phyloP scores from a whole-genome alignment of 2,113 vertebrate genomes.

The Pachycephala philippinensis region DNA sequence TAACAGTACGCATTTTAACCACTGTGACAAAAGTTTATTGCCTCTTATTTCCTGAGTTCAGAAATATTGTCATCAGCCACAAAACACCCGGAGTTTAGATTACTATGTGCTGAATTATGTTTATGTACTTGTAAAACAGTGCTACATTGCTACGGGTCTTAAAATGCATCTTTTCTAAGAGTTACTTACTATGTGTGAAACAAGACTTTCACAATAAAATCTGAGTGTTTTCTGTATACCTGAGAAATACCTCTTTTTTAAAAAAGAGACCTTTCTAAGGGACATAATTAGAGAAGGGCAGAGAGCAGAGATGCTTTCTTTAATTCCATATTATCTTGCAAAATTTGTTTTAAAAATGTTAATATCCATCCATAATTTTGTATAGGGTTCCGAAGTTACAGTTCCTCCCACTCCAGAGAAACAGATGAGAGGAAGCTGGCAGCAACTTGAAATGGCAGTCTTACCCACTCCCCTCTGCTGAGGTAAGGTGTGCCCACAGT shows the following conservation, averaged over 20 bases:
- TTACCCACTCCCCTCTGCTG: neutral
- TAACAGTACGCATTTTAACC: conserved; percentile 1
- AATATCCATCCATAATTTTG: neutral
- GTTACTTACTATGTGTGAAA: neutral
- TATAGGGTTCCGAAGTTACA: neutral
- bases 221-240: neutral
- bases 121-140: conserved; percentile 44
- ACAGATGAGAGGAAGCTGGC: neutral
- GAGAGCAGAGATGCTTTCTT: neutral
- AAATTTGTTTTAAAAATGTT: neutral
- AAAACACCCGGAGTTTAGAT: conserved; percentile 48
- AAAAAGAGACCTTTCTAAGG: neutral
- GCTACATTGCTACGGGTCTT: neutral
- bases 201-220: neutral
- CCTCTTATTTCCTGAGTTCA: conserved; percentile 21
- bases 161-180: conserved; percentile 1
- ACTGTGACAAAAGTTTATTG: neutral
- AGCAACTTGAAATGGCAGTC: neutral
- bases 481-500: neutral
- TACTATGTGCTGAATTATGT: conserved; percentile 31
- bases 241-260: neutral
- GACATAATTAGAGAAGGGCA: neutral
- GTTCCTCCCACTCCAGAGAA: neutral
- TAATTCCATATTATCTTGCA: neutral
- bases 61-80: conserved; percentile 16